These are phyloP conservation scores for Busseola fusca DNA, from an alignment of 2,888 invertebrate species.

Conservation along the genomic window DNA sequence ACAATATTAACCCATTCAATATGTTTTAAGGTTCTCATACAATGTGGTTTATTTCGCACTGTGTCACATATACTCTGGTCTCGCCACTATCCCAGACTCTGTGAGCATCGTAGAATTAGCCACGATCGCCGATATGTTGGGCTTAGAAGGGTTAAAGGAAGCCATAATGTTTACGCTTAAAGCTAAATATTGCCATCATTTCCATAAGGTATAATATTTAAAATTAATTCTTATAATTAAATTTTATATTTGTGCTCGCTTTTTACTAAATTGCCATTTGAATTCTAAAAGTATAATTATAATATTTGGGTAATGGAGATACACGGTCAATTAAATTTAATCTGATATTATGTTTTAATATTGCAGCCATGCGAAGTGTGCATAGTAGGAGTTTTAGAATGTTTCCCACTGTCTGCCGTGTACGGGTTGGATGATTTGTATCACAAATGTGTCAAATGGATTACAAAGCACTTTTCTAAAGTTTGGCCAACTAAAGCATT, in stretches of 20 bases:
- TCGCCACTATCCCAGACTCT: conserved; percentile 95
- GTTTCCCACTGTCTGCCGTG: conserved; percentile 94
- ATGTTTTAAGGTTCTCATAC: conserved; percentile 91
- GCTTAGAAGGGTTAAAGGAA: conserved; percentile 97
- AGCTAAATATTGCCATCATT: conserved; percentile 97
- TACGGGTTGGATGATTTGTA: conserved; percentile 96
- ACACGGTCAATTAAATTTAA: neutral
- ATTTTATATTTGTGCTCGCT: neutral
- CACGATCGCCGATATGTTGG: conserved; percentile 96
- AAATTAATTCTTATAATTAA: neutral
- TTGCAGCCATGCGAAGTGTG: conserved; percentile 96
- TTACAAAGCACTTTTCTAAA: conserved; percentile 93
- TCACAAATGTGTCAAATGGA: conserved; percentile 95
- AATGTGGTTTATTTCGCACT: conserved; percentile 96
- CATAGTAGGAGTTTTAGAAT: conserved; percentile 95
- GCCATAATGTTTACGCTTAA: conserved; percentile 96
- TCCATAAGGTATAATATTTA: conserved; percentile 92
- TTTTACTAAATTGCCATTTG: conserved; percentile 1
- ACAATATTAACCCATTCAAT: conserved; percentile 28
- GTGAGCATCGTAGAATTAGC: conserved; percentile 96
- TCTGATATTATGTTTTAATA: conserved; percentile 17
- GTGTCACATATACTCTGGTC: conserved; percentile 98
- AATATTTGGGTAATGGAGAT: neutral
- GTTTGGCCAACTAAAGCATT: conserved; percentile 98
- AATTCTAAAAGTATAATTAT: neutral